Percentiles rank a stretch among this genome's conserved stretches.
These are phyloP conservation scores for Drosophila kikkawai DNA, from an alignment of 1,140 invertebrate genomes.

Conservation along the genomic window DNA sequence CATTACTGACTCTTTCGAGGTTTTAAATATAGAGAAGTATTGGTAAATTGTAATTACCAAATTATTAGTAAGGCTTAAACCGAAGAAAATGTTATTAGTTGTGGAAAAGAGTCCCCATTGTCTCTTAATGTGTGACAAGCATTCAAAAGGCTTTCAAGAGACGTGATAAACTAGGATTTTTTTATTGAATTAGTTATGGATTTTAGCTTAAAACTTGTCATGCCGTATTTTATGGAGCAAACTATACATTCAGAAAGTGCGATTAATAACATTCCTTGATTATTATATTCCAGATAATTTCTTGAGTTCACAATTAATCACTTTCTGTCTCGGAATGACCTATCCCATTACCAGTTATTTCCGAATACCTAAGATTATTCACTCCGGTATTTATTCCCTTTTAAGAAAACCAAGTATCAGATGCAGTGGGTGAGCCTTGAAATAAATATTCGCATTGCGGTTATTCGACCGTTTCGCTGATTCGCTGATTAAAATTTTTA, in stretches of 20 bases:
- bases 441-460: slow-evolving; percentile 16
- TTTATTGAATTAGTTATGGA: no score
- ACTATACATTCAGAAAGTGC: no score
- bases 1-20: background rate
- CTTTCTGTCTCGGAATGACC: background rate
- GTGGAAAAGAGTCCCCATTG: background rate
- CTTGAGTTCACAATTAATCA: background rate
- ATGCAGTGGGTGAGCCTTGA: slow-evolving; percentile 5
- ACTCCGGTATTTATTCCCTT: background rate
- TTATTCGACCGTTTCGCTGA: slow-evolving; percentile 25
- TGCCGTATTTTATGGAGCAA: no score
- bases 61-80: background rate
- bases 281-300: background rate
- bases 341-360: background rate
- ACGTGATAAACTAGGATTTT: no score
- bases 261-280: background rate
- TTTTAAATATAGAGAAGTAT: background rate
- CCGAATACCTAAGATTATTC: background rate
- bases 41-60: background rate
- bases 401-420: background rate
- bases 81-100: background rate
- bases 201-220: no score
- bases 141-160: no score
- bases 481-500: slow-evolving; percentile 22
- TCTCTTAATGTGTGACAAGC: background rate